Conservation (phyloP, 2,797 vertebrate species). For the Okamejei kenojei region DNA sequence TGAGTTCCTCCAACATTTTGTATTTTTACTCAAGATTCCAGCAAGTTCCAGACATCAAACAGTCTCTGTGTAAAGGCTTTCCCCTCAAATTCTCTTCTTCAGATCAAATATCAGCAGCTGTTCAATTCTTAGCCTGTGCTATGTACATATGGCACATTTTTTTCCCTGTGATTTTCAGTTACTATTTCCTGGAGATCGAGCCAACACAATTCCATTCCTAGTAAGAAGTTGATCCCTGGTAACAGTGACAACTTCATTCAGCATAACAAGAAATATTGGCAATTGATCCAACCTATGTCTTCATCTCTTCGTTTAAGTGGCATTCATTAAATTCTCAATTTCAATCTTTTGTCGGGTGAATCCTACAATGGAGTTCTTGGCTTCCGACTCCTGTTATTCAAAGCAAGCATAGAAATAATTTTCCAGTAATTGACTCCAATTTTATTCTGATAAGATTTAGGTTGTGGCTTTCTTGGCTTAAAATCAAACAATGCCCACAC, state of each 20-base stretch:
- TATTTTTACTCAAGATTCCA: too few species aligned
- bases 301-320: not conserved
- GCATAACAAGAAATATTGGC: not conserved
- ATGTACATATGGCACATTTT: not conserved
- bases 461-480: not conserved
- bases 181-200: not conserved
- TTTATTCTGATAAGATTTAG: not conserved
- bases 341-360: not conserved
- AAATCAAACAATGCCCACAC: constrained; percentile 6
- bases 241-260: not conserved
- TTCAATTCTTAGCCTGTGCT: not conserved
- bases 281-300: not conserved
- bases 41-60: too few species aligned
- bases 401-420: not conserved
- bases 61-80: too few species aligned
- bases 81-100: constrained; percentile 10
- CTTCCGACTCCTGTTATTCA: not conserved
- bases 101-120: constrained; percentile 25
- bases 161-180: constrained; percentile 9
- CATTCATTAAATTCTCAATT: not conserved
- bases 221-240: not conserved
- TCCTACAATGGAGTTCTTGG: not conserved
- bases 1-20: too few species aligned
- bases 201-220: not conserved
- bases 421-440: not conserved